Percentiles rank a stretch among this genome's conserved stretches.
phyloP scores from a whole-genome alignment of 2,797 vertebrate genomes.

The Platyrinchus mystaceus region DNA sequence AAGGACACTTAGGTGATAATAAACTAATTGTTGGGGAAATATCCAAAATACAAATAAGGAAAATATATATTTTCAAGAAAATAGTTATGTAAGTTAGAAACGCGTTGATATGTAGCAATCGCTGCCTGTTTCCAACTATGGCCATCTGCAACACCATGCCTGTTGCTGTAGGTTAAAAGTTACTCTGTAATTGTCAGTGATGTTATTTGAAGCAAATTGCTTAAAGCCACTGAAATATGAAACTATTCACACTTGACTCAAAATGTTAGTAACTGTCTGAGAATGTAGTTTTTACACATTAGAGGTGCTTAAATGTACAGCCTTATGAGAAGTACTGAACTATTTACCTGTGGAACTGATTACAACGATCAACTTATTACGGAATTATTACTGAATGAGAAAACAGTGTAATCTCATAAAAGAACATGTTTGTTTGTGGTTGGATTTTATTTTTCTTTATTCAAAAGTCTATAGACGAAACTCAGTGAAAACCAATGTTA shows the following conservation, averaged over 20 bases:
- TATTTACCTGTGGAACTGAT: background rate
- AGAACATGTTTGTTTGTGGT: background rate
- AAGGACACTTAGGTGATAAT: background rate
- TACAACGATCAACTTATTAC: background rate
- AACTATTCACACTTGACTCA: background rate
- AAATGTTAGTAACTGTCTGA: background rate
- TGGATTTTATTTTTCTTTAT: background rate
- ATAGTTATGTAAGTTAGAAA: background rate
- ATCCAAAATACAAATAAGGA: background rate
- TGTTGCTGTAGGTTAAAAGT: background rate
- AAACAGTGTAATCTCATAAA: background rate
- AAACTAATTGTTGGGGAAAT: background rate
- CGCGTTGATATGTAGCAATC: rapidly evolving
- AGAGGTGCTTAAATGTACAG: background rate
- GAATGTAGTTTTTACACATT: background rate
- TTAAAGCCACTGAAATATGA: background rate
- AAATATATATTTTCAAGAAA: background rate
- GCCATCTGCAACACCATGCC: background rate
- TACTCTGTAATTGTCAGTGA: background rate
- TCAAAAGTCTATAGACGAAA: background rate
- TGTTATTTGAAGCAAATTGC: background rate
- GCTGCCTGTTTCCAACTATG: background rate
- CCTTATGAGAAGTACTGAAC: background rate
- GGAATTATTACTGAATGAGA: background rate
- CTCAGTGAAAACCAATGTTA: background rate